These are phyloP conservation scores for Andrena fulva DNA, from an alignment of 2,888 invertebrate genomes.

Conservation along the genomic window DNA sequence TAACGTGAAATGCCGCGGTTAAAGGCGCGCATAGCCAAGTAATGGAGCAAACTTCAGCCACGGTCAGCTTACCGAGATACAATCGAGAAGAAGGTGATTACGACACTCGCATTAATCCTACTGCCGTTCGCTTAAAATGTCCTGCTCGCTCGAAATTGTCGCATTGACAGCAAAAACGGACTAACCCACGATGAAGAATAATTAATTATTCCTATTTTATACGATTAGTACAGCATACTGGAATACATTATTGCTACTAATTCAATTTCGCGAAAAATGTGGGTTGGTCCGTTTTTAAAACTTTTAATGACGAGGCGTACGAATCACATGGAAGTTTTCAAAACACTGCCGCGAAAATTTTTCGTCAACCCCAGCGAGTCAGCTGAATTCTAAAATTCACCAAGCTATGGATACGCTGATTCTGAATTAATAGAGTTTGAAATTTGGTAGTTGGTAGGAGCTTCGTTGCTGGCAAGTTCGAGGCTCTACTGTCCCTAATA, in stretches of 20 bases:
- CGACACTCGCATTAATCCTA: slow-evolving; percentile 45
- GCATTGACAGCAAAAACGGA: not conserved
- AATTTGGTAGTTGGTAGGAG: too few species aligned
- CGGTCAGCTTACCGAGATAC: slow-evolving; percentile 46
- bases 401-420: too few species aligned
- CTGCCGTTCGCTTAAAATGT: slow-evolving; percentile 10
- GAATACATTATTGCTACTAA: too few species aligned
- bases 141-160: not conserved
- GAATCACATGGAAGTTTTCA: not conserved
- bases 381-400: not conserved
- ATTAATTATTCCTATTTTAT: too few species aligned
- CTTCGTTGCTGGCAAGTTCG: too few species aligned
- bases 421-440: too few species aligned
- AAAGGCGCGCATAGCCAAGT: slow-evolving; percentile 23
- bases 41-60: slow-evolving; percentile 37
- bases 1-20: slow-evolving; percentile 46
- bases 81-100: slow-evolving; percentile 52
- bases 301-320: not conserved
- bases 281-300: not conserved
- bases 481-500: too few species aligned
- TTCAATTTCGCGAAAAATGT: too few species aligned
- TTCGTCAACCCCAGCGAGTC: too few species aligned
- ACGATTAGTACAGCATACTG: too few species aligned
- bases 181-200: too few species aligned
- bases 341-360: not conserved